Conservation (phyloP, 2,113 vertebrate species). For the Myotis lucifugus region DNA sequence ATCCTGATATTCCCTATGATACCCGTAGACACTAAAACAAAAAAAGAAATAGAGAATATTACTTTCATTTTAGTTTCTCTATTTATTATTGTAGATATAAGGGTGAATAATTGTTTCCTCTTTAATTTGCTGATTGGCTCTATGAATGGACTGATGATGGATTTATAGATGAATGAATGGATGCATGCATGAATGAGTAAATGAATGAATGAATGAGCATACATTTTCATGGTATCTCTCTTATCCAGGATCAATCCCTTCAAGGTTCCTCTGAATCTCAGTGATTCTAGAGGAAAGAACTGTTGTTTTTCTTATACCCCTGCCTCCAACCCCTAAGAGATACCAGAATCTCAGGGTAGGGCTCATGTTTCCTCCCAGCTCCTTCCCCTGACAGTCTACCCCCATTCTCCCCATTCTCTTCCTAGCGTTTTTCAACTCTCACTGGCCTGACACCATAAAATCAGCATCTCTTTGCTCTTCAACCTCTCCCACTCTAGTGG, state of each 20-base stretch:
- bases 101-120: neutral
- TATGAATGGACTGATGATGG: neutral
- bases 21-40: neutral
- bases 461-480: neutral
- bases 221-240: neutral
- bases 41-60: neutral
- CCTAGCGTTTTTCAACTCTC: neutral
- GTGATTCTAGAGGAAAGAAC: neutral
- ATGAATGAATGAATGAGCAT: neutral
- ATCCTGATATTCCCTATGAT: neutral
- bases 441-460: neutral
- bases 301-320: neutral
- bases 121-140: neutral
- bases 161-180: neutral
- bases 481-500: neutral
- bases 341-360: neutral
- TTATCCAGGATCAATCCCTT: neutral
- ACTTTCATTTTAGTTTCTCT: slow-evolving; percentile 14
- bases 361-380: neutral
- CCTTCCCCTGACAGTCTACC: neutral
- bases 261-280: neutral
- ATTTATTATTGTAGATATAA: neutral
- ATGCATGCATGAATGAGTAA: neutral
- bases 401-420: neutral
- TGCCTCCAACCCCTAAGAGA: neutral